Evolutionary conservation across 1,140 invertebrate species (phyloP), one percentile per base, ranked within the genome.

Genomic region (Leptopilina clavipes): DNA sequence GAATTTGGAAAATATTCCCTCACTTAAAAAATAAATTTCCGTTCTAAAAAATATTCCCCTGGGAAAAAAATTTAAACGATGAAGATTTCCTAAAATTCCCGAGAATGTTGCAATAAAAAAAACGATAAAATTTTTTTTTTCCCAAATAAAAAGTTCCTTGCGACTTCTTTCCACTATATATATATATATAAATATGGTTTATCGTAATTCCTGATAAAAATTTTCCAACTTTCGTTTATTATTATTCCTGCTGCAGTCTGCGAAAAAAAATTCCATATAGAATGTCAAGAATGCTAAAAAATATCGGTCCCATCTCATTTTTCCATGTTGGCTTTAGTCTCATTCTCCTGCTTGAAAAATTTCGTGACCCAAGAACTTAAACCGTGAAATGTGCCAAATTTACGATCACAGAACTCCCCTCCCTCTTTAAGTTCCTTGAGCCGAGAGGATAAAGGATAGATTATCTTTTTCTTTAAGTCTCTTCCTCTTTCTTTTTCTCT

Each of bases 351-450:
- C 14, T 31, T 65, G 22, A 65, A 65, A 65, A 65, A 65, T 65
- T 37, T 65, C 59, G 59, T 65, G 59, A 65, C 59, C 59, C 59
- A 65, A 37, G 59, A 65, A 65, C 59, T 65, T 65, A 65, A 25
- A 1, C 59, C 59, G 12, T 37, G 25, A 65, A 71, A 19, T 70
- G 71, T 18, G 71, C 76, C 73, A 79, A 85, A 85, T 85, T 82
- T 85, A 85, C 83, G 83, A 82, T 77, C 78, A 79, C 76, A 82
- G 80, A 82, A 83, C 83, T 37, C 17, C 14, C 71, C n/a, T n/a
- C n/a, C n/a, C n/a, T n/a, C n/a, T n/a, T 17, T n/a, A 18, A 31
- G 18, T 70, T 22, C 59, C 59, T 48, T 22, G 43, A 45, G 44
- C 31, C 48, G 43, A 14, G 18, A 54, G 40, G 56, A 70, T 70